Evolutionary conservation across 2,888 invertebrate genomes (phyloP).

Genomic region (Mesoligia furuncula): DNA sequence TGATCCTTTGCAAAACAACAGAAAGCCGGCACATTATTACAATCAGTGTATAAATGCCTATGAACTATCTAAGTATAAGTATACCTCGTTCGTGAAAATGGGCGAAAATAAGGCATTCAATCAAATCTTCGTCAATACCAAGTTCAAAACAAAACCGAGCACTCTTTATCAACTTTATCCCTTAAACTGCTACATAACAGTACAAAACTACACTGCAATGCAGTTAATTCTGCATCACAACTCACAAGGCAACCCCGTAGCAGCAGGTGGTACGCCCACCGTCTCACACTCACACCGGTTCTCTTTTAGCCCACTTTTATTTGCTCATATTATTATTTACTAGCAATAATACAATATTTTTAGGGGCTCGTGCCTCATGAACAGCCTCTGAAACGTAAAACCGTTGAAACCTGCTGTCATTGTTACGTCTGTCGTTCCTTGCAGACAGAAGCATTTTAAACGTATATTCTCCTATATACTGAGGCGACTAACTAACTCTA

Average conservation of each 20-base stretch:
- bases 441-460: neutral
- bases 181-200: neutral
- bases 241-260: constrained; percentile 10
- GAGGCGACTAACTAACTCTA: neutral
- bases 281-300: constrained; percentile 28
- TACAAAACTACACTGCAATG: neutral
- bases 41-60: neutral
- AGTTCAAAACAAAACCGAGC: neutral
- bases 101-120: neutral
- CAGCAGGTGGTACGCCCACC: constrained; percentile 50
- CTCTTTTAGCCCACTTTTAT: constrained; percentile 45
- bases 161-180: neutral
- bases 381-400: constrained; percentile 22
- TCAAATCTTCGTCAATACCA: neutral
- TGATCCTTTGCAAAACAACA: constrained; percentile 5
- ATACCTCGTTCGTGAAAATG: neutral
- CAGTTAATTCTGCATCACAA: constrained; percentile 16
- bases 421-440: neutral
- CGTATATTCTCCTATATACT: constrained; percentile 1
- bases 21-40: neutral
- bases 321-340: constrained; percentile 9
- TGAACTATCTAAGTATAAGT: neutral
- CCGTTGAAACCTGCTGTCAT: neutral
- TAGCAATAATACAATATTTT: constrained; percentile 19
- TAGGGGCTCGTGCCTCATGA: neutral